Evolutionary conservation across 2,113 vertebrate genomes (phyloP), one percentile per base, ranked within the genome.

Genomic region (Platichthys flesus): DNA sequence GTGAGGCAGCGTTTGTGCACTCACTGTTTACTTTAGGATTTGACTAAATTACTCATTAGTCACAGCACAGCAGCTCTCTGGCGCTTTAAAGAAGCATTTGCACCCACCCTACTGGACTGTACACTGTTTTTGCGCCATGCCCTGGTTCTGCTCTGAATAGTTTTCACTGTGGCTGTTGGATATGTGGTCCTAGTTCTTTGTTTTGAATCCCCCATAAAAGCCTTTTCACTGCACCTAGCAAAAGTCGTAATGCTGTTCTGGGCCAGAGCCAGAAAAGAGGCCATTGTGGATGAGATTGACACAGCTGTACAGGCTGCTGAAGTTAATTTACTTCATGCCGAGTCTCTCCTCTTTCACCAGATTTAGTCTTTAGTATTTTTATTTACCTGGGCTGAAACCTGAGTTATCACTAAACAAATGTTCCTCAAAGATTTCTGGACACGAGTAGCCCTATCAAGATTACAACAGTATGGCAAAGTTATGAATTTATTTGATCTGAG

Each of bases 11-110:
- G 24, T 72, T 75, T 73, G 55, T 79, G 72, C 64, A 52, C 23
- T 69, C 56, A 45, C 60, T 87, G 87, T 90, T 89, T 87, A 90
- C 74, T 82, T 81, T 62, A 72, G 74, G 81, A 63, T 86, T 84
- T 72, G 37, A 69, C 61, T 78, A 55, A 88, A 81, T 81, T 52
- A 59, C 85, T 75, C 72, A 51, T 83, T 79, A 81, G 58, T 65
- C 74, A n/a, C n/a, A n/a, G 51, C 28, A 14, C 1, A 49, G 67
- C 58, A 31, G 54, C 55, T 72, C 57, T 6, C 2, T 55, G 28
- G 23, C 21, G 13, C 66, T 65, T 56, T 68, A 67, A 73, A 74
- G 37, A 49, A 78, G 60, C 24, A n/a, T 61, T 82, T 84, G 58
- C 37, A 54, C 66, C 67, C 42, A 60, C 61, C 52, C 62, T 67